These are phyloP conservation scores for Dendropsophus ebraccatus DNA, from an alignment of 2,113 vertebrate species.

Conservation along the genomic window DNA sequence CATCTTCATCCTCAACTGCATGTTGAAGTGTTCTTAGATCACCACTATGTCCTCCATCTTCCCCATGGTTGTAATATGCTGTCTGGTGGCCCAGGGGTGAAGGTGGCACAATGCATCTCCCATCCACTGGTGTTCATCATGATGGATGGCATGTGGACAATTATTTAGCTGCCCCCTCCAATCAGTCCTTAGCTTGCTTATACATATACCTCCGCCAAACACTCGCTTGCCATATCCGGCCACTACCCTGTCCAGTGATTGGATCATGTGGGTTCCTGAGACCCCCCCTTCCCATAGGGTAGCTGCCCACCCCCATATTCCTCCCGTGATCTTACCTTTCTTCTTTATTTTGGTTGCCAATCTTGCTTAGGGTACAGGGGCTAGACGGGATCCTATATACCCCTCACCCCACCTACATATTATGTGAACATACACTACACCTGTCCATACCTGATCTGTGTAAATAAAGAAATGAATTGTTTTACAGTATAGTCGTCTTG, in stretches of 20 bases:
- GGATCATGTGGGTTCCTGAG: neutral
- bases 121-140: neutral
- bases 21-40: neutral
- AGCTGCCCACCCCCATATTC: neutral
- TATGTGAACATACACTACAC: conserved; percentile 2
- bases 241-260: neutral
- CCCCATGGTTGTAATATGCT: neutral
- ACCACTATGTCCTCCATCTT: neutral
- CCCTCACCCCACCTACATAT: neutral
- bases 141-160: neutral
- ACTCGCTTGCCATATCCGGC: neutral
- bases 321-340: neutral
- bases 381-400: neutral
- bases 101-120: neutral
- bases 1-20: neutral
- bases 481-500: neutral
- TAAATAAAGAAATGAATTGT: conserved; percentile 51
- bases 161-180: neutral
- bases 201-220: neutral
- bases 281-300: neutral
- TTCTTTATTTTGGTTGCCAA: neutral
- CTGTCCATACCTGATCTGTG: conserved; percentile 6
- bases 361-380: neutral
- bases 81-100: neutral
- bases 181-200: neutral